Base-by-base conservation (phyloP, 1,140 invertebrate genomes). In the Eurosta solidaginis region DNA sequence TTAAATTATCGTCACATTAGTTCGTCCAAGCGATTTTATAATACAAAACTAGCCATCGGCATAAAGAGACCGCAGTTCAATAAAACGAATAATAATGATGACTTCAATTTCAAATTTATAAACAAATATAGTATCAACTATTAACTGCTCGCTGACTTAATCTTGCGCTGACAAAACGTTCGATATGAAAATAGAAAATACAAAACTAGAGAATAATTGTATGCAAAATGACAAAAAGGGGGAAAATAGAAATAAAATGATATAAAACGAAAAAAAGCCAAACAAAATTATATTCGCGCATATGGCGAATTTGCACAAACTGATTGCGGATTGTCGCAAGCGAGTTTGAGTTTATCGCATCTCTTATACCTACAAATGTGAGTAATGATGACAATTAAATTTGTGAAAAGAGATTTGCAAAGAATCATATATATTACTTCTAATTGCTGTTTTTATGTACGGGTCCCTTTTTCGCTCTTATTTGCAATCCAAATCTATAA, bases 41-140 rank as follows among this genome's bases (percentile, higher is more conserved):
- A 44, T 44, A 44, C 12, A 44, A 6, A 44, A 6, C 5, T 44
- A 44, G 5, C 5, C 12, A 44, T 44, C 59, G 59, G 40, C 17
- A 40, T 40, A 4, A 17, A 47, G 7, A 3, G 12, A 47, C 33
- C 33, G 12, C 3, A 59, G 54, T 40, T 2, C 33, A 14, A 42
- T 33, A 68, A 68, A 68, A 68, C 59, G 59, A 68, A 68, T n/a
- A n/a, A n/a, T n/a, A n/a, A n/a, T n/a, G 59, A 68, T 68, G 59
- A 68, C 59, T 68, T 68, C 59, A 68, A 40, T 42, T 68, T 68
- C 59, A 68, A n/a, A 68, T 68, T 68, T 40, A 68, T 40, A 68
- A 68, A 68, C 59, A 68, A 68, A 68, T 20, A 68, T 68, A n/a
- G n/a, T n/a, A n/a, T n/a, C n/a, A n/a, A n/a, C n/a, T n/a, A 7